Conservation (phyloP, 2,113 vertebrate species). For the Gila orcuttii region DNA sequence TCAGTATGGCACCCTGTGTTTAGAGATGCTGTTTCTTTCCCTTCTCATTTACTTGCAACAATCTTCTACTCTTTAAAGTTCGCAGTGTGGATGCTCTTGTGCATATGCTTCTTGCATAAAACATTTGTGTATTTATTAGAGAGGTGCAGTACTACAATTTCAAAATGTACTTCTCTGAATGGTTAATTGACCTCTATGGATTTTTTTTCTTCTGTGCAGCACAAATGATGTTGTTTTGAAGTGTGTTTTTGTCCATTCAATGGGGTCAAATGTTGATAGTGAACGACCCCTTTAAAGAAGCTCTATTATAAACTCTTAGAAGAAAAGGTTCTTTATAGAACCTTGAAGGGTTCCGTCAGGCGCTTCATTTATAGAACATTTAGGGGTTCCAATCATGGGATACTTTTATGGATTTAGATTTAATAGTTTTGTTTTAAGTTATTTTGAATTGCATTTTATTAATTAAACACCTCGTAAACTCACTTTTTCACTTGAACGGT, state of each 20-base stretch:
- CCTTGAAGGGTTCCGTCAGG: too few relatives aligned
- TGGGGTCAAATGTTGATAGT: background rate
- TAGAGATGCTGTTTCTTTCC: slow-evolving; percentile 13
- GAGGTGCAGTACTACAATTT: background rate
- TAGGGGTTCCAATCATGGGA: too few relatives aligned
- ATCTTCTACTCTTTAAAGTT: background rate
- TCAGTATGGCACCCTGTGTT: slow-evolving; percentile 21
- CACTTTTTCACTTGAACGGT: too few relatives aligned
- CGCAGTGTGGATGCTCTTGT: background rate
- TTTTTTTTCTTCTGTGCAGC: too few relatives aligned
- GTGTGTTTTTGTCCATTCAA: background rate
- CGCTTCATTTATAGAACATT: too few relatives aligned
- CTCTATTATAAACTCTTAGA: too few relatives aligned
- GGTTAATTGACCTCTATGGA: background rate
- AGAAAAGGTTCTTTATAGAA: too few relatives aligned
- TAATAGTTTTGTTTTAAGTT: too few relatives aligned
- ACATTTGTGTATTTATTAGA: background rate
- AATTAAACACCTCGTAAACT: too few relatives aligned
- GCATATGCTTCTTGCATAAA: background rate
- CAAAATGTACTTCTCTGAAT: background rate
- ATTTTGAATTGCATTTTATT: too few relatives aligned
- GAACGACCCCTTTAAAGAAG: background rate
- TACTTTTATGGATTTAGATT: too few relatives aligned
- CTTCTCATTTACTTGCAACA: slow-evolving; percentile 17
- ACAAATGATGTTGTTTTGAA: too few relatives aligned